A percentile compares a stretch with the other conserved stretches of the same genome.
These are phyloP conservation scores for Agelas oroides DNA, from an alignment of 37 sponge, comb jelly and placozoan species.

Conservation along the genomic window DNA sequence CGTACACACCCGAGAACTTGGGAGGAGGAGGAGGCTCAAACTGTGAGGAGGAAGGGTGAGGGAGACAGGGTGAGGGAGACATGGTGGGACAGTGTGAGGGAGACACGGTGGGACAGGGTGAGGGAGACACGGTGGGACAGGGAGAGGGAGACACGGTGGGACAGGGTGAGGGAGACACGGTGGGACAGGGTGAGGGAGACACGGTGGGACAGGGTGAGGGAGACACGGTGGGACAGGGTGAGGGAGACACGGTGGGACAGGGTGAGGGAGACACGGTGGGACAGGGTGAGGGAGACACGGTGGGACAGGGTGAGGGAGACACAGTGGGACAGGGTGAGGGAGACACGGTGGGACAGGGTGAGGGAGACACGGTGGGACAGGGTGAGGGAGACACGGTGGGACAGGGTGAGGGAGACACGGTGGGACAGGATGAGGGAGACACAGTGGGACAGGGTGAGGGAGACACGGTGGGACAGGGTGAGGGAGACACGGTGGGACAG, in stretches of 20 bases:
- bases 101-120: neutral
- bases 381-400: neutral
- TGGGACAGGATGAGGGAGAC: conserved; percentile 32
- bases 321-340: conserved; percentile 51
- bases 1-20: neutral
- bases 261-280: conserved; percentile 22
- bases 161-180: conserved; percentile 35
- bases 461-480: neutral
- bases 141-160: neutral
- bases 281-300: neutral
- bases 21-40: neutral
- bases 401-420: neutral
- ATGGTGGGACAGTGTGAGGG: neutral
- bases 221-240: conserved; percentile 42
- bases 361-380: neutral
- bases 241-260: conserved; percentile 38
- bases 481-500: neutral
- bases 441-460: neutral
- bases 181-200: conserved; percentile 49
- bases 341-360: neutral
- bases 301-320: conserved; percentile 19
- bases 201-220: conserved; percentile 30
- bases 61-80: neutral
- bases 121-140: neutral
- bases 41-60: too few relatives aligned